These are phyloP conservation scores for Cabera pusaria DNA, from an alignment of 2,888 invertebrate species.

Conservation along the genomic window DNA sequence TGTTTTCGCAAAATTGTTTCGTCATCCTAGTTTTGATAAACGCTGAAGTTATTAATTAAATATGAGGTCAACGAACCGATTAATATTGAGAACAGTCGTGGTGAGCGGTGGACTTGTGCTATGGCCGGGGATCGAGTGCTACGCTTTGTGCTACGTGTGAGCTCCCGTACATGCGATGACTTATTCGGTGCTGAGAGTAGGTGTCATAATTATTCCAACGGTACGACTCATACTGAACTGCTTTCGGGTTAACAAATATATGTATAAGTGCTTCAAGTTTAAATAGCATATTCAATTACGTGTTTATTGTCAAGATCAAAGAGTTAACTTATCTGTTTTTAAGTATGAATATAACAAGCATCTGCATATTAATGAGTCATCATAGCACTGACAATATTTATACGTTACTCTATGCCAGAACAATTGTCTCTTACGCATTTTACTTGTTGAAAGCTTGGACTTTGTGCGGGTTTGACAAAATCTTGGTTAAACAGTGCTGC, in stretches of 20 bases:
- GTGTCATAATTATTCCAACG: too few species aligned
- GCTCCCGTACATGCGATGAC: conserved; percentile 47
- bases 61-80: conserved; percentile 46
- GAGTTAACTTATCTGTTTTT: not conserved
- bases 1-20: conserved; percentile 24
- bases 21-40: conserved; percentile 29
- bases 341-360: not conserved
- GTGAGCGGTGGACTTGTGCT: conserved; percentile 36
- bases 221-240: too few species aligned
- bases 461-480: too few species aligned
- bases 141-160: conserved; percentile 35
- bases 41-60: conserved; percentile 35
- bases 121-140: conserved; percentile 35
- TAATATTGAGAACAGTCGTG: conserved; percentile 40
- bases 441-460: too few species aligned
- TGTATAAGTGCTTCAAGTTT: too few species aligned
- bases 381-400: not conserved
- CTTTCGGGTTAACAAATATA: too few species aligned
- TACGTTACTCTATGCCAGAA: not conserved
- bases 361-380: not conserved
- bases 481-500: too few species aligned
- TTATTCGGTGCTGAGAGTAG: conserved; percentile 59
- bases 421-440: too few species aligned
- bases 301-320: not conserved
- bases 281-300: too few species aligned